Conservation (phyloP, 2,797 vertebrate species). For the Girardinus metallicus region DNA sequence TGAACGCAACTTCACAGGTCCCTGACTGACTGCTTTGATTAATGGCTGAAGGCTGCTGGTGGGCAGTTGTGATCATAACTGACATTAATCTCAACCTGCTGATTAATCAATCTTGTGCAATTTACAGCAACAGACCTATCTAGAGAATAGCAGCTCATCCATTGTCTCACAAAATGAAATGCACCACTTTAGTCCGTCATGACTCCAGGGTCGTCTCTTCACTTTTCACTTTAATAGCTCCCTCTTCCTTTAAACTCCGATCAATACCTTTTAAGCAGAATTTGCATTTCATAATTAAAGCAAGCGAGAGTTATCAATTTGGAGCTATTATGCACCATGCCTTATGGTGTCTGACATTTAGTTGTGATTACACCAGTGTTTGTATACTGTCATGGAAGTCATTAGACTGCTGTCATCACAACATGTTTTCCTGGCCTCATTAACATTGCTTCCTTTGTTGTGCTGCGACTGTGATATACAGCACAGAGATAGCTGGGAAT, state of each 20-base stretch:
- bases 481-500: not conserved
- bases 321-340: slow-evolving; percentile 77
- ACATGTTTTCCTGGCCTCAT: slow-evolving; percentile 80
- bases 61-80: slow-evolving; percentile 59
- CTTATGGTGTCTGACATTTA: slow-evolving; percentile 85
- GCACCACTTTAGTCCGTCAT: slow-evolving; percentile 44
- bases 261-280: slow-evolving; percentile 84
- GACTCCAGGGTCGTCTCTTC: slow-evolving; percentile 60
- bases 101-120: slow-evolving; percentile 32
- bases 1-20: slow-evolving; percentile 81
- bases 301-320: slow-evolving; percentile 79
- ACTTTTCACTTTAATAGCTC: slow-evolving; percentile 73
- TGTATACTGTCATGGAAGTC: slow-evolving; percentile 81
- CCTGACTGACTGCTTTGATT: slow-evolving; percentile 85
- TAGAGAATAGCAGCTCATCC: slow-evolving; percentile 11
- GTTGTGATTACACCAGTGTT: slow-evolving; percentile 81
- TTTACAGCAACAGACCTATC: slow-evolving; percentile 15
- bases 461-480: slow-evolving; percentile 42
- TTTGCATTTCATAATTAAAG: slow-evolving; percentile 84
- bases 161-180: slow-evolving; percentile 37
- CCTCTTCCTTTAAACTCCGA: slow-evolving; percentile 75
- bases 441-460: slow-evolving; percentile 64
- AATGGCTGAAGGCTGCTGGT: slow-evolving; percentile 82
- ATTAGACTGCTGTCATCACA: slow-evolving; percentile 83
- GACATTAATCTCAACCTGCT: slow-evolving; percentile 49